Percentiles rank a stretch among this genome's conserved stretches.
These are phyloP conservation scores for Theocolax elegans DNA, from an alignment of 1,140 invertebrate species.

Conservation along the genomic window DNA sequence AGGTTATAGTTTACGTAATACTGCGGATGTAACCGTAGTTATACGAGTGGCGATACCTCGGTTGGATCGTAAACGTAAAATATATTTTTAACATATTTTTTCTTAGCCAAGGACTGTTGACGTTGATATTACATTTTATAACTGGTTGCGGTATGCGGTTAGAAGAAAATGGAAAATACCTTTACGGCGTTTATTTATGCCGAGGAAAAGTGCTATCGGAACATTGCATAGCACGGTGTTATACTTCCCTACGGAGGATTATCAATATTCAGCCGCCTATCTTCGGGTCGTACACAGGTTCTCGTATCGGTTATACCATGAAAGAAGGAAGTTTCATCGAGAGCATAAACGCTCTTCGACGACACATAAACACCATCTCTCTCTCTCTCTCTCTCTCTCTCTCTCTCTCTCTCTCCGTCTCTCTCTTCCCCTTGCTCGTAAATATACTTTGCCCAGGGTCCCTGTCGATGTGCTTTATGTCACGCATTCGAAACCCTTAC, in stretches of 20 bases:
- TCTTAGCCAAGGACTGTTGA: constrained; percentile 25
- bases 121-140: constrained; percentile 39
- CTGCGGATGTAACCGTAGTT: constrained; percentile 6
- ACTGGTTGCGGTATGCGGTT: constrained; percentile 24
- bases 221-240: constrained; percentile 29
- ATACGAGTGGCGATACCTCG: constrained; percentile 21
- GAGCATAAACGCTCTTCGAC: constrained; percentile 36
- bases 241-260: constrained; percentile 17
- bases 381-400: not conserved
- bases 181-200: constrained; percentile 41
- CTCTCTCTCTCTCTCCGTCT: not conserved
- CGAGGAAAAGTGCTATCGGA: constrained; percentile 38
- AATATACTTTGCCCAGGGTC: not conserved
- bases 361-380: constrained; percentile 29
- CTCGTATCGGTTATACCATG: constrained; percentile 31
- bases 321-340: constrained; percentile 41
- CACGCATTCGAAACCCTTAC: too few species aligned
- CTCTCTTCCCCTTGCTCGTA: not conserved
- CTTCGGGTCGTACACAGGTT: constrained; percentile 13
- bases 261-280: constrained; percentile 42
- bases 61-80: constrained; percentile 25
- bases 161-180: constrained; percentile 41
- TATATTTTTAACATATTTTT: constrained; percentile 21
- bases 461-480: not conserved
- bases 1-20: constrained; percentile 9